phyloP scores from a whole-genome alignment of 2,888 invertebrate genomes.

The Acleris laterana region DNA sequence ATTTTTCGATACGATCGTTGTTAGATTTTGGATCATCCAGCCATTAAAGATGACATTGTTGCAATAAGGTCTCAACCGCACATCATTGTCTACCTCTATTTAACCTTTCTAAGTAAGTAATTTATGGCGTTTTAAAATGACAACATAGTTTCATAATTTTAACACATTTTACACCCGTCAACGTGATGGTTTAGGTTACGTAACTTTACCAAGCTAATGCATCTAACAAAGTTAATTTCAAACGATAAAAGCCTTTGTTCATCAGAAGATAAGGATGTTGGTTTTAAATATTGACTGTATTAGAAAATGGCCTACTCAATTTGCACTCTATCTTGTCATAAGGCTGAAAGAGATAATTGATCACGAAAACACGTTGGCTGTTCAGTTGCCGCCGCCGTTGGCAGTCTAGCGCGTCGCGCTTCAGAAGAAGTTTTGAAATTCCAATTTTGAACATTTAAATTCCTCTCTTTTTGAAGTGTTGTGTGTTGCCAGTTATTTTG shows the following conservation, averaged over 20 bases:
- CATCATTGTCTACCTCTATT: no score
- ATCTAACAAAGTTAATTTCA: conserved; percentile 1
- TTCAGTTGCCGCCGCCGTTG: conserved; percentile 36
- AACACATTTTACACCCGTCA: conserved; percentile 3
- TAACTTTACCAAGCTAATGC: conserved; percentile 15
- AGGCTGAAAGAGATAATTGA: conserved; percentile 52
- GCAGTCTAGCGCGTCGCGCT: conserved; percentile 14
- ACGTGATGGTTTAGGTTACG: conserved; percentile 13
- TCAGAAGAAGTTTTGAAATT: background rate
- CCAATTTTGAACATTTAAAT: background rate
- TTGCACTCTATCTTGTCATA: conserved; percentile 51
- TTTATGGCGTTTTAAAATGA: no score
- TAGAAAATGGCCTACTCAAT: conserved; percentile 34
- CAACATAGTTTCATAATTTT: conserved; percentile 6
- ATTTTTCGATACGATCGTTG: no score
- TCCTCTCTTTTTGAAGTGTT: background rate
- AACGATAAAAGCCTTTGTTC: conserved; percentile 4
- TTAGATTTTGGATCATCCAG: no score
- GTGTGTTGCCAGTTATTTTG: conserved; percentile 7
- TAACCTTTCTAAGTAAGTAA: no score
- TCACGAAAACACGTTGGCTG: conserved; percentile 51
- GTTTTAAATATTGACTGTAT: conserved; percentile 1
- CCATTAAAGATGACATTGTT: no score
- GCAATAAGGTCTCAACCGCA: no score
- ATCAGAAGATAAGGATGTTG: conserved; percentile 17